Evolutionary conservation across 2,888 invertebrate genomes (phyloP).

Genomic region (Dasysyrphus albostriatus): DNA sequence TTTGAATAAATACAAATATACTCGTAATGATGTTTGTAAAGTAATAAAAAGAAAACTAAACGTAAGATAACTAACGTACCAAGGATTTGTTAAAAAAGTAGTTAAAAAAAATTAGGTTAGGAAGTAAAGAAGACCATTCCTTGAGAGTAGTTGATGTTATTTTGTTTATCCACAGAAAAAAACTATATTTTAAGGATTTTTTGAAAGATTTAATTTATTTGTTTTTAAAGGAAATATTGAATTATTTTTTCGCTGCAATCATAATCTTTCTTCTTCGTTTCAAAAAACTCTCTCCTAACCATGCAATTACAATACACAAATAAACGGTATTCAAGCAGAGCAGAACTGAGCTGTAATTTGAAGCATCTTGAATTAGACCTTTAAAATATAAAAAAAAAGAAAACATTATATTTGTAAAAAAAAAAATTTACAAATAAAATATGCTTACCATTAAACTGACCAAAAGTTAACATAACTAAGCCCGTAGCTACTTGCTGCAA

Average conservation of each 20-base stretch:
- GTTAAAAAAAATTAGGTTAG: no score
- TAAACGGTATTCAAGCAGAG: slow-evolving; percentile 79
- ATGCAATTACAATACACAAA: not conserved
- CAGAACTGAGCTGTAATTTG: slow-evolving; percentile 79
- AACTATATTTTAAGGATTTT: no score
- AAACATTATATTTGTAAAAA: not conserved
- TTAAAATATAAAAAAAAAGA: not conserved
- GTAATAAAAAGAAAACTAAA: no score
- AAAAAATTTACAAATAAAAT: not conserved
- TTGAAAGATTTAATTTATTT: no score
- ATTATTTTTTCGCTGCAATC: not conserved
- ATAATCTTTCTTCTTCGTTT: not conserved
- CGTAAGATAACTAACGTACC: no score
- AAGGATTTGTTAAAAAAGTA: no score
- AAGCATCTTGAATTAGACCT: slow-evolving; percentile 79
- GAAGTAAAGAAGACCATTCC: no score
- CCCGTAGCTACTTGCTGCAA: slow-evolving; percentile 88
- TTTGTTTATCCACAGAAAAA: no score
- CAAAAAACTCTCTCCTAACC: not conserved
- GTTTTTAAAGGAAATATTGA: no score
- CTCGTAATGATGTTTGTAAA: no score
- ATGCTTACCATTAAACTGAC: slow-evolving; percentile 87
- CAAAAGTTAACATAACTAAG: slow-evolving; percentile 86
- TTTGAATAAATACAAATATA: no score
- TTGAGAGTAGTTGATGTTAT: no score